Percentiles rank a stretch among this genome's conserved stretches.
These are phyloP conservation scores for Pterois miles DNA, from an alignment of 2,797 vertebrate species.

Conservation along the genomic window DNA sequence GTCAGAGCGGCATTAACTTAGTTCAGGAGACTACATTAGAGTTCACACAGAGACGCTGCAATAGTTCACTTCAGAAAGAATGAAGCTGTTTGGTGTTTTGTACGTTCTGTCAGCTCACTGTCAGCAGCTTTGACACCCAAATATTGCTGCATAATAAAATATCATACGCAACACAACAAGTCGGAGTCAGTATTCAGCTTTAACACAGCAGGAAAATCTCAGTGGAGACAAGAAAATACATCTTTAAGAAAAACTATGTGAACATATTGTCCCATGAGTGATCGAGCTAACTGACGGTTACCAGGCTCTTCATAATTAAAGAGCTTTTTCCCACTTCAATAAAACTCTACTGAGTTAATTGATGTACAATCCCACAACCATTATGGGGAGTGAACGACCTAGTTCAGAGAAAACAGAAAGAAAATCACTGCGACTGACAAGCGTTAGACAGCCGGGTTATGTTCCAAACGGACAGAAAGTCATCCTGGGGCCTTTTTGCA, in stretches of 20 bases:
- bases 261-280: neutral
- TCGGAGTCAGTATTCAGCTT: neutral
- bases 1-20: slow-evolving; percentile 14
- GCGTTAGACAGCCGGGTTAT: neutral
- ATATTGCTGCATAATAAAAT: neutral
- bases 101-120: neutral
- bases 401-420: neutral
- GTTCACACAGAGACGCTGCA: neutral
- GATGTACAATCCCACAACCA: neutral
- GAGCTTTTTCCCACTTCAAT: neutral
- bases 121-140: neutral
- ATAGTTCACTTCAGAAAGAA: neutral
- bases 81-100: neutral
- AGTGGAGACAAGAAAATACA: neutral
- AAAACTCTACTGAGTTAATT: neutral
- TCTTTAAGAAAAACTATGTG: neutral
- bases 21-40: neutral
- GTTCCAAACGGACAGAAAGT: neutral
- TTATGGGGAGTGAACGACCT: neutral
- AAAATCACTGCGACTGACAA: neutral
- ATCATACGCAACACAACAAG: neutral
- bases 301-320: neutral
- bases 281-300: neutral
- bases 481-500: neutral
- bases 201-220: neutral